These are phyloP conservation scores for Linurgus olivaceus DNA, from an alignment of 2,797 vertebrate genomes.

Conservation along the genomic window DNA sequence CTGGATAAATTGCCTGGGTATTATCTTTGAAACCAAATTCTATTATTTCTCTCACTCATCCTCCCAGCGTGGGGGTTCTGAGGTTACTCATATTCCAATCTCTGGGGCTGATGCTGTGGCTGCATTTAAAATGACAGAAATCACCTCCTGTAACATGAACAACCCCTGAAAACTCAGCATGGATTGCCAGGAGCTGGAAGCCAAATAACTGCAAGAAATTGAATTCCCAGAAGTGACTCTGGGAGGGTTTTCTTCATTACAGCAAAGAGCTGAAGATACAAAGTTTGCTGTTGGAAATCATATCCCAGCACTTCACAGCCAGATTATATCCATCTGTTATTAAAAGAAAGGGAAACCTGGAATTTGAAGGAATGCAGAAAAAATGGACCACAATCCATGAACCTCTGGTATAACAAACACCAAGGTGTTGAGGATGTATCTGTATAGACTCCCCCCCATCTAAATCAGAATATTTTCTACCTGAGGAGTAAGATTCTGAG, in stretches of 20 bases:
- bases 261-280: background rate
- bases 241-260: slow-evolving; percentile 2
- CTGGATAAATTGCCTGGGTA: background rate
- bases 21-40: background rate
- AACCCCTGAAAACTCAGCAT: background rate
- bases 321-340: background rate
- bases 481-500: background rate
- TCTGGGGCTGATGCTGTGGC: background rate
- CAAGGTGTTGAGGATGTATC: background rate
- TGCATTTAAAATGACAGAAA: slow-evolving; percentile 12
- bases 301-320: background rate
- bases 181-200: slow-evolving; percentile 16
- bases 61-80: background rate
- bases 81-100: background rate
- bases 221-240: slow-evolving; percentile 10
- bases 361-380: background rate
- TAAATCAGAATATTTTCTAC: background rate
- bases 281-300: slow-evolving; percentile 18
- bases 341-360: background rate
- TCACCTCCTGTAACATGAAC: background rate
- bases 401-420: background rate
- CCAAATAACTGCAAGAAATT: slow-evolving; percentile 27
- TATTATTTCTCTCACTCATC: background rate
- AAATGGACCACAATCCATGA: background rate
- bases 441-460: background rate